Evolutionary conservation across 2,888 invertebrate genomes (phyloP).

Genomic region (Geophilus truncorum): DNA sequence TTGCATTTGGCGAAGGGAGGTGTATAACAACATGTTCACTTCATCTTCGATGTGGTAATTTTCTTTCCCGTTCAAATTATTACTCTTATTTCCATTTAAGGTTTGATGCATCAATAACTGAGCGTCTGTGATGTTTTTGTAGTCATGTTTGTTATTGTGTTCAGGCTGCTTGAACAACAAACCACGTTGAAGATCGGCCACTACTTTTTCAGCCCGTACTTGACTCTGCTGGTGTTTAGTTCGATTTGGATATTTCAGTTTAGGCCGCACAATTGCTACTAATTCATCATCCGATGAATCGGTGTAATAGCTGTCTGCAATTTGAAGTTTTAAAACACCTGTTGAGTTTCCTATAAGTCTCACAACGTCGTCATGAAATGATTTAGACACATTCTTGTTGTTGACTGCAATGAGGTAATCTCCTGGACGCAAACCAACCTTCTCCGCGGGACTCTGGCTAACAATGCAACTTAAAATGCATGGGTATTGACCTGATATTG

Average conservation of each 20-base stretch:
- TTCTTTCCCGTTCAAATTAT: not conserved
- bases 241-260: slow-evolving; percentile 47
- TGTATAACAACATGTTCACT: slow-evolving; percentile 42
- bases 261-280: slow-evolving; percentile 43
- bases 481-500: slow-evolving; percentile 93
- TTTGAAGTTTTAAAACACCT: slow-evolving; percentile 75
- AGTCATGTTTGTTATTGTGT: slow-evolving; percentile 11
- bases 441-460: slow-evolving; percentile 80
- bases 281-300: slow-evolving; percentile 71
- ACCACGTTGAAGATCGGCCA: slow-evolving; percentile 54
- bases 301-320: slow-evolving; percentile 79
- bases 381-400: slow-evolving; percentile 81
- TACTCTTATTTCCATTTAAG: not conserved
- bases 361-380: slow-evolving; percentile 89
- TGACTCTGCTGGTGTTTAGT: slow-evolving; percentile 32
- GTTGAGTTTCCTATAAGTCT: slow-evolving; percentile 80
- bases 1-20: slow-evolving; percentile 40
- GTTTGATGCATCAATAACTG: not conserved
- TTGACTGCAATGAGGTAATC: slow-evolving; percentile 90
- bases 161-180: slow-evolving; percentile 49
- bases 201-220: slow-evolving; percentile 52
- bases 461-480: slow-evolving; percentile 93
- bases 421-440: slow-evolving; percentile 82
- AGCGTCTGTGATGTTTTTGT: slow-evolving; percentile 34
- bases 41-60: not conserved